These are phyloP conservation scores for Atherinomorus stipes DNA, from an alignment of 2,113 vertebrate genomes.

Conservation along the genomic window DNA sequence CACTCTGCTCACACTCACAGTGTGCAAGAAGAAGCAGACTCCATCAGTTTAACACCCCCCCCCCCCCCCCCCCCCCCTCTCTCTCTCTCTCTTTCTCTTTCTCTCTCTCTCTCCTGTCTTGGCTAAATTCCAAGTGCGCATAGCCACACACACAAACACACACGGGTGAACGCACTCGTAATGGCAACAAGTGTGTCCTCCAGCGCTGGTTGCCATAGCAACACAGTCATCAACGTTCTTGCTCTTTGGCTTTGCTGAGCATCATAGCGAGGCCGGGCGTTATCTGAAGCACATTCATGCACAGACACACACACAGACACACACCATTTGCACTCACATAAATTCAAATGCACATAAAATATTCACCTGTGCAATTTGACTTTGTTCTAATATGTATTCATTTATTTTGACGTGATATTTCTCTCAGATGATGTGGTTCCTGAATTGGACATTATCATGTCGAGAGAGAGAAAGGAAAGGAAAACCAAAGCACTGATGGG, in stretches of 20 bases:
- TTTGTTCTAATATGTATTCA: too few species aligned
- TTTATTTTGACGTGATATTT: too few species aligned
- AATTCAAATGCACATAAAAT: background rate
- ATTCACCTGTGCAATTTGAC: background rate
- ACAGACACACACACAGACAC: background rate
- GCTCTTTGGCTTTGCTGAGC: slow-evolving; percentile 53
- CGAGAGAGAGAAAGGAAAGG: too few species aligned
- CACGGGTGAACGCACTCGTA: background rate
- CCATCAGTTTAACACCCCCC: slow-evolving; percentile 1
- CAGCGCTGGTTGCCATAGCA: slow-evolving; percentile 68
- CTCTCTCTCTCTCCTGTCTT: background rate
- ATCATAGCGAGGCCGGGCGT: slow-evolving; percentile 40
- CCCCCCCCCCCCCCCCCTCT: background rate
- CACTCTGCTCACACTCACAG: background rate
- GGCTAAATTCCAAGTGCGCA: slow-evolving; percentile 25
- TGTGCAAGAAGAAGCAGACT: slow-evolving; percentile 2
- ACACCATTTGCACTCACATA: background rate
- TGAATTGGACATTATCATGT: too few species aligned
- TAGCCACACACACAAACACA: slow-evolving; percentile 13
- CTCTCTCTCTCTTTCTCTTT: too few species aligned
- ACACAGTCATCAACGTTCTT: slow-evolving; percentile 53
- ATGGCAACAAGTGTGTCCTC: slow-evolving; percentile 62
- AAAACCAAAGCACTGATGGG: too few species aligned
- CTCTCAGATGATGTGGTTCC: too few species aligned
- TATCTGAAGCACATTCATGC: slow-evolving; percentile 21